Percentiles rank a stretch among this genome's conserved stretches.
phyloP scores from a whole-genome alignment of 2,797 vertebrate genomes.

The Leptatherina wallacei region DNA sequence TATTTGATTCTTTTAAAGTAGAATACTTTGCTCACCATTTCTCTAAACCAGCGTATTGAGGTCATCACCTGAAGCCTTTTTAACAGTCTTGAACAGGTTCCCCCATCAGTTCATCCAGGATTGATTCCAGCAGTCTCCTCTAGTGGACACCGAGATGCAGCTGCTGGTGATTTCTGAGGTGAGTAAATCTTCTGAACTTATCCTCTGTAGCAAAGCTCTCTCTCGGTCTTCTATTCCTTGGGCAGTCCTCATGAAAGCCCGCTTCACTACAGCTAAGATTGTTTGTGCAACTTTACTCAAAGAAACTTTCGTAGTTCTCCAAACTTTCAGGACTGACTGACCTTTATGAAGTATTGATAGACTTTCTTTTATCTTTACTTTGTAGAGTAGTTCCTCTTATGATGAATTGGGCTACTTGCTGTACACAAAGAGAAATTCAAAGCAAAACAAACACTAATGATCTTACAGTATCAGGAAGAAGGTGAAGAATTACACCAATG shows the following conservation, averaged over 20 bases:
- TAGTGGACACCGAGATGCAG: background rate
- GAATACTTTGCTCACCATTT: background rate
- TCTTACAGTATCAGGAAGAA: background rate
- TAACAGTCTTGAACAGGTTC: background rate
- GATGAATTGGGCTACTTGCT: background rate
- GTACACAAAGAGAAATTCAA: background rate
- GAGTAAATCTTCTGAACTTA: conserved; percentile 6
- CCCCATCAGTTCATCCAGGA: background rate
- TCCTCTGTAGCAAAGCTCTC: background rate
- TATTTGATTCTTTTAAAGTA: background rate
- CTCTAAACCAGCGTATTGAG: background rate
- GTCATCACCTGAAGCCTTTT: background rate
- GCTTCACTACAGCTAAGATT: background rate
- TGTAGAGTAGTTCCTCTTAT: background rate
- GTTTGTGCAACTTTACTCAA: background rate
- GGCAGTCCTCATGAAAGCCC: background rate
- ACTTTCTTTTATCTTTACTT: background rate
- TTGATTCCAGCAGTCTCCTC: conserved; percentile 1
- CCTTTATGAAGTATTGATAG: background rate
- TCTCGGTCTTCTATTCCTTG: conserved; percentile 1
- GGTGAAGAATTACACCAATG: background rate
- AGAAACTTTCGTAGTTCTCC: background rate
- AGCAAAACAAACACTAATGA: background rate
- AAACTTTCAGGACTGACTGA: background rate
- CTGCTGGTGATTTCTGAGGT: background rate